A percentile compares a stretch with the other conserved stretches of the same genome.
These are phyloP conservation scores for Bucorvus abyssinicus DNA, from an alignment of 2,797 vertebrate genomes.

Conservation along the genomic window DNA sequence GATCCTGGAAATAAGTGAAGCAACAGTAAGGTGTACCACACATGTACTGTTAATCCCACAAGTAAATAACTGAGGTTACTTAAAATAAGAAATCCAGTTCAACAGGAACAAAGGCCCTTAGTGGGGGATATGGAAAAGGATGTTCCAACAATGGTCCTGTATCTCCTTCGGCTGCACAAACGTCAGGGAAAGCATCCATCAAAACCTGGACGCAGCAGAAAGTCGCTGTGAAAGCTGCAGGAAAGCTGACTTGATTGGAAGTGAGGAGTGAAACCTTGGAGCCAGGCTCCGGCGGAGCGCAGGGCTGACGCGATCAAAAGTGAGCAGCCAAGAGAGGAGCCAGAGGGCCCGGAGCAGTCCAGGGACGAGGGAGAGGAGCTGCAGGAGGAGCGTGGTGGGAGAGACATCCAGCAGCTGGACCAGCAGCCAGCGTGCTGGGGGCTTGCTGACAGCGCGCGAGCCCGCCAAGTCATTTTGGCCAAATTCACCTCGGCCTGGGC, in stretches of 20 bases:
- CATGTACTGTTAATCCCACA: rapidly evolving
- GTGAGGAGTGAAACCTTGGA: conserved; percentile 41
- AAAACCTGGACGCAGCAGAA: not conserved
- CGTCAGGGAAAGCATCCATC: conserved; percentile 27
- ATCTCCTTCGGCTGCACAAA: not conserved
- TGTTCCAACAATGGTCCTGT: not conserved
- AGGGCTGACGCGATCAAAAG: not conserved
- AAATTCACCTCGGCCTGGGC: not conserved
- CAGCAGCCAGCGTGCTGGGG: rapidly evolving
- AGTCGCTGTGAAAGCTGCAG: not conserved
- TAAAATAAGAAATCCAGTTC: not conserved
- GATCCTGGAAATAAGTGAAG: not conserved
- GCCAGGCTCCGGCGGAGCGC: not conserved
- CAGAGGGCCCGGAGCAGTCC: not conserved
- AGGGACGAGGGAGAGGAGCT: not conserved
- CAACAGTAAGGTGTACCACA: not conserved
- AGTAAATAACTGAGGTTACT: not conserved
- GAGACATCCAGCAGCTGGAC: not conserved
- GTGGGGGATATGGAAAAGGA: not conserved
- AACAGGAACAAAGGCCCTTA: conserved; percentile 19
- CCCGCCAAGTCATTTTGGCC: not conserved
- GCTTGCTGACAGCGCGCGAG: not conserved
- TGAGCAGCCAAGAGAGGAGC: not conserved
- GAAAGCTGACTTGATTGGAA: conserved; percentile 13
- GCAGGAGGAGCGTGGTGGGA: not conserved